Conservation (phyloP, 2,113 vertebrate species). For the Indicator indicator region DNA sequence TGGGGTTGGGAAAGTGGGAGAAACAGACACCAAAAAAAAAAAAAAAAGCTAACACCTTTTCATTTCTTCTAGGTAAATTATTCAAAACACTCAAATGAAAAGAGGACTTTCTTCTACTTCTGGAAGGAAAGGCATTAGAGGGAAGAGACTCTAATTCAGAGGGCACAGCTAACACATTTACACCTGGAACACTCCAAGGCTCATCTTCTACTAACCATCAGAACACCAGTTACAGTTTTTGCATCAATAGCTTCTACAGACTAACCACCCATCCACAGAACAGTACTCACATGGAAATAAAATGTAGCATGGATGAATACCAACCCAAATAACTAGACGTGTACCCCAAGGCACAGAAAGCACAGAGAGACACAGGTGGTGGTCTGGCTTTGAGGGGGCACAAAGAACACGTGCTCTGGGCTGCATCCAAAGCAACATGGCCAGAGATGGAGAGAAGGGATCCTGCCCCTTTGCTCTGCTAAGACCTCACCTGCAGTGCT, state of each 20-base stretch:
- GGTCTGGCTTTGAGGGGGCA: neutral
- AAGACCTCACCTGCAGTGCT: too few species aligned
- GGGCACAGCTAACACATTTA: neutral
- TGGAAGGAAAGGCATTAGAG: neutral
- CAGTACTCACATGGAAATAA: neutral
- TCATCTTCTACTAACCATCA: accelerated
- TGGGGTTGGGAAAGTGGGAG: neutral
- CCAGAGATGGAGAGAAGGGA: too few species aligned
- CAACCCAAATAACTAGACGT: neutral
- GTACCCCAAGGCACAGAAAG: neutral
- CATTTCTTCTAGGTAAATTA: neutral
- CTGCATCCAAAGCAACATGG: too few species aligned
- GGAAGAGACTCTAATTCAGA: neutral
- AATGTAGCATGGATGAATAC: neutral
- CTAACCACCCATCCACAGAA: neutral
- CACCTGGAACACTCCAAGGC: neutral
- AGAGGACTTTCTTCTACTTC: neutral
- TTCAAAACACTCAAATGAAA: neutral
- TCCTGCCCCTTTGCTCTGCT: too few species aligned
- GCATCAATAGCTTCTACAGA: neutral
- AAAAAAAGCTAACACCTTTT: neutral
- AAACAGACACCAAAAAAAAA: neutral
- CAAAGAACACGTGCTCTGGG: too few species aligned
- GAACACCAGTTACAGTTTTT: neutral
- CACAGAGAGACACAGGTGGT: neutral